Base-by-base conservation (phyloP, 2,888 invertebrate genomes). In the Emmelina monodactyla region DNA sequence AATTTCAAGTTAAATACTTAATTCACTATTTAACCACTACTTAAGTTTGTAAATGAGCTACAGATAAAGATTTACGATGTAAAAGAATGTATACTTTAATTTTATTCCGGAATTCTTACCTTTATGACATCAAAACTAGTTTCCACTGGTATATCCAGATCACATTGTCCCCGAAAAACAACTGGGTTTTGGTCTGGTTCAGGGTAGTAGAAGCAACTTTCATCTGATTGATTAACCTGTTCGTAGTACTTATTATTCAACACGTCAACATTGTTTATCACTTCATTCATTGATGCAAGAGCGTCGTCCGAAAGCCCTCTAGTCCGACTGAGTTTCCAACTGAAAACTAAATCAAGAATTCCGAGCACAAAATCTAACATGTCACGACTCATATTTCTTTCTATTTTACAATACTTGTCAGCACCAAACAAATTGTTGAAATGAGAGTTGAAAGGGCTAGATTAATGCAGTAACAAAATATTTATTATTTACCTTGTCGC, bases 401-500 rank as follows among this genome's bases (percentile, higher is more conserved):
- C n/a, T n/a, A n/a, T n/a, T n/a, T n/a, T n/a, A n/a, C n/a, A n/a
- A n/a, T n/a, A n/a, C n/a, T n/a, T n/a, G n/a, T 14, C 43, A 52
- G 11, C 34, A 28, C 1, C 32, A 31, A 32, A 28, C 19, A 16
- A 28, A 13, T 34, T n/a, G n/a, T n/a, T n/a, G n/a, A n/a, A n/a
- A n/a, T n/a, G n/a, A n/a, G n/a, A n/a, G n/a, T n/a, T n/a, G n/a
- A n/a, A n/a, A n/a, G n/a, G n/a, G n/a, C n/a, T n/a, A n/a, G n/a
- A n/a, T n/a, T n/a, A n/a, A n/a, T n/a, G n/a, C n/a, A n/a, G n/a
- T n/a, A n/a, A n/a, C n/a, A n/a, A n/a, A n/a, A n/a, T n/a, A n/a
- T n/a, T 15, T 25, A 3, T 22, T 10, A 62, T 11, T 47, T 51
- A 82, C 82, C 59, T 49, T 62, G 54, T 46, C 72, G 72, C 35